Base-by-base conservation (phyloP, 2,797 vertebrate species). In the Ataeniobius toweri region DNA sequence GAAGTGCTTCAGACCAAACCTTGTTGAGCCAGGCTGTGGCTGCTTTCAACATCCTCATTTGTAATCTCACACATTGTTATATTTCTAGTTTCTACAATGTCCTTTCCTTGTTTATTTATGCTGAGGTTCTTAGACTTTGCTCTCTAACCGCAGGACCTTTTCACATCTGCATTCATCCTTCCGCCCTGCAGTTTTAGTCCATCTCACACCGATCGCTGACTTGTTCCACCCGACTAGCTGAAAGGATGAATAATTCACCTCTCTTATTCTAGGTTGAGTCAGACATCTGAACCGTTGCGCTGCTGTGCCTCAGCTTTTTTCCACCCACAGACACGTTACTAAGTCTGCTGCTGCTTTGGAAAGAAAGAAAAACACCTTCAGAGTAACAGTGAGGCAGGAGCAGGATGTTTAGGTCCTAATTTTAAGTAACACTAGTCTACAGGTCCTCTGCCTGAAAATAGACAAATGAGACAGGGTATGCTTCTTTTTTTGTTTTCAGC, bases 231-330 rank as follows among this genome's bases (percentile, higher is more conserved):
- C 31, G 46, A 88, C 82, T 82, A 88, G 79, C 85, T 85, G 82
- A 79, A 55, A 55, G 76, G 73, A 86, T 94, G 87, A 93, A 95
- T 94, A 88, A 94, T 94, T 94, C 72, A 94, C 89, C 67, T 81
- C 81, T 81, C 58, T 73, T 13, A 70, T 82, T 83, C 70, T 79
- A 39, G 55, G 83, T 85, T 86, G 89, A 93, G 82, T 91, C 87
- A 82, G 68, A 79, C 83, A 86, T 74, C 41, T 77, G 79, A 82
- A 48, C 79, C 80, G n/a, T 78, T 77, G 85, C 31, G 31, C 61
- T 65, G 31, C 87, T 76, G 69, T 51, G 80, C 76, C 74, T 77
- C 78, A 75, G 75, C 80, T 22, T 67, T 86, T 77, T 88, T 86
- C 87, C 86, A 90, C 46, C 56, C 75, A 31, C 70, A 63, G 59